Evolutionary conservation across 2,888 invertebrate species (phyloP), one percentile per base, ranked within the genome.

Genomic region (Epinotia ramella): DNA sequence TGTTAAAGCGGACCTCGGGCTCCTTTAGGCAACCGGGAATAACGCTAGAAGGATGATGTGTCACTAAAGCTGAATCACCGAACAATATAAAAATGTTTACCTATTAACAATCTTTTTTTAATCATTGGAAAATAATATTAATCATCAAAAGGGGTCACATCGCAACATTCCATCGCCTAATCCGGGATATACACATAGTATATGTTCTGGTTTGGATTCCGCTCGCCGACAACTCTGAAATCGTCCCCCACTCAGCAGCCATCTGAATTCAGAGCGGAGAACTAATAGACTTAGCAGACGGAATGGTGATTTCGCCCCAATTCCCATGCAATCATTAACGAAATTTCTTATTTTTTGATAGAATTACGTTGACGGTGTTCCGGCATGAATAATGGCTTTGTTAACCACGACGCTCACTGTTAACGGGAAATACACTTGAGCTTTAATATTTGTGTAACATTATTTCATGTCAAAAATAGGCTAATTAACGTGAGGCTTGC

Each of bases 251-350:
- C n/a, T 53, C 53, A 53, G 53, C 53, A 53, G n/a, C n/a, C 18
- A 69, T 64, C 63, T 9, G 64, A 70, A 74, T 74, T 59, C 60
- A 18, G 40, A 60, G 28, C 67, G 57, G 18, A 59, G 46, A 49
- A 53, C 53, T 74, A 74, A 74, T 70, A 40, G 64, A 70, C 40
- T 65, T 49, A 40, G 74, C 70, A 60, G 70, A 70, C 74, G 59
- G 65, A 57, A 69, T 40, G 59, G 70, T 60, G 56, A 73, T 73
- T 75, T 46, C 40, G 59, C 13, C 24, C n/a, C 70, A 65, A 75
- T 70, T 70, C 40, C 7, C 53, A n/a, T 53, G 59, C 60, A 57
- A 59, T 70, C 59, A 68, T 67, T 59, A 57, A 64, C 64, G 20
- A 49, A 64, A 69, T 64, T 65, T 46, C 53, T 70, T 53, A 70